Evolutionary conservation across 2,888 invertebrate species (phyloP).

Genomic region (Archaeoteleia sp.): DNA sequence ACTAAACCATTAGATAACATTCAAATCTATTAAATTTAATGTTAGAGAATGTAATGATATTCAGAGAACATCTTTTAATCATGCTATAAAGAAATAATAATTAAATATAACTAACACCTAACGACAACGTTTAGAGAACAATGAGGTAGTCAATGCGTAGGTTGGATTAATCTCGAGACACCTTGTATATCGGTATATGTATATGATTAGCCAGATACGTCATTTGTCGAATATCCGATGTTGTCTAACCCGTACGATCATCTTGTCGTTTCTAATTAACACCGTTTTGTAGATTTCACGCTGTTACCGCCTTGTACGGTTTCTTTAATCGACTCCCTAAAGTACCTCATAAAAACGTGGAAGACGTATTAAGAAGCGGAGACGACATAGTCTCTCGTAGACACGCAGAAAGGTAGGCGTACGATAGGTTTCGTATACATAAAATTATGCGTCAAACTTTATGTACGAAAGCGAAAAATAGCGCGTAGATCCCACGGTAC

Average conservation of each 20-base stretch:
- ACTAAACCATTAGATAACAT: too few relatives aligned
- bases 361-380: slow-evolving; percentile 39
- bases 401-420: slow-evolving; percentile 31
- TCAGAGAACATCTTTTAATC: background rate
- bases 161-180: too few relatives aligned
- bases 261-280: slow-evolving; percentile 54
- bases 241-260: slow-evolving; percentile 30
- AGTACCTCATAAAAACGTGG: slow-evolving; percentile 51
- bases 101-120: too few relatives aligned
- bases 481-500: too few relatives aligned
- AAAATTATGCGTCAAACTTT: slow-evolving; percentile 27
- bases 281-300: slow-evolving; percentile 56
- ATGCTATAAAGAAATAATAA: too few relatives aligned
- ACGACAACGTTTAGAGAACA: too few relatives aligned
- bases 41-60: too few relatives aligned
- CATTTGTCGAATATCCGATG: slow-evolving; percentile 32
- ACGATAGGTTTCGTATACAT: slow-evolving; percentile 12
- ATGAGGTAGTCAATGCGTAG: slow-evolving; percentile 1
- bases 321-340: slow-evolving; percentile 53
- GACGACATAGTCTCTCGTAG: slow-evolving; percentile 38
- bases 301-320: slow-evolving; percentile 54
- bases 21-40: too few relatives aligned
- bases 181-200: background rate
- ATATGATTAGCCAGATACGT: slow-evolving; percentile 19
- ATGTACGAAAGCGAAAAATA: too few relatives aligned